Evolutionary conservation across 2,888 invertebrate species (phyloP).

Genomic region (Drosophila dives): DNA sequence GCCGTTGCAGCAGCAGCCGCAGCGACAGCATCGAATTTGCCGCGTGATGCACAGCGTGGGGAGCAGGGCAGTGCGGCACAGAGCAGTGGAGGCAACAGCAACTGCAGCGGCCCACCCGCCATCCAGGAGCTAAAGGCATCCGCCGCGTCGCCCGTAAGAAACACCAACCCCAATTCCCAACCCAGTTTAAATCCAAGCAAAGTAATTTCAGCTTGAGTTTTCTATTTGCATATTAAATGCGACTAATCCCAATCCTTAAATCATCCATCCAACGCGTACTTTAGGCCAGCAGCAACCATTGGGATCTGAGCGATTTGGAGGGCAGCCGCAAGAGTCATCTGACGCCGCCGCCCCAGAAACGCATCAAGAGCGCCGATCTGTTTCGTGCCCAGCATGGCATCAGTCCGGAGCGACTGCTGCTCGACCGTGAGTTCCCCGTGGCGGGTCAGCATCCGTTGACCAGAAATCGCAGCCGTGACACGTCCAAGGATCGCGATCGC

Average conservation of each 20-base stretch:
- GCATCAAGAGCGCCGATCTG: constrained; percentile 89
- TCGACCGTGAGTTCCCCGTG: constrained; percentile 84
- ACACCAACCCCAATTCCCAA: constrained; percentile 73
- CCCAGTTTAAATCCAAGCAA: constrained; percentile 71
- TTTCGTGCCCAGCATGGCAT: constrained; percentile 88
- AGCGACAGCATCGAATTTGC: constrained; percentile 47
- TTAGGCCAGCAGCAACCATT: constrained; percentile 85
- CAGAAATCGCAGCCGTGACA: constrained; percentile 82
- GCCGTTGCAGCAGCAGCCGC: constrained; percentile 63
- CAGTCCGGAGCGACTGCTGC: constrained; percentile 84
- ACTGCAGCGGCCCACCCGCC: constrained; percentile 79
- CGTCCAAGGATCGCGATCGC: constrained; percentile 86
- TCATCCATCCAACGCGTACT: background rate
- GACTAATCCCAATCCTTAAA: background rate
- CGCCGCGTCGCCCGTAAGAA: constrained; percentile 85
- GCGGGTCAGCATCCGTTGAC: constrained; percentile 84
- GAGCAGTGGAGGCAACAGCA: constrained; percentile 28
- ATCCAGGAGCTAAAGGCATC: constrained; percentile 85
- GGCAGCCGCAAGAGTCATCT: constrained; percentile 85
- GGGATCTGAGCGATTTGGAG: constrained; percentile 87
- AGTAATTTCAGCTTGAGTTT: constrained; percentile 78
- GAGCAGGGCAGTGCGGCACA: constrained; percentile 16
- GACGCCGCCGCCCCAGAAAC: constrained; percentile 88
- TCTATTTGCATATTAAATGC: constrained; percentile 11
- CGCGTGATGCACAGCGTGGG: constrained; percentile 21